phyloP scores from a whole-genome alignment of 2,888 invertebrate species.

The Cremastinae sp. region DNA sequence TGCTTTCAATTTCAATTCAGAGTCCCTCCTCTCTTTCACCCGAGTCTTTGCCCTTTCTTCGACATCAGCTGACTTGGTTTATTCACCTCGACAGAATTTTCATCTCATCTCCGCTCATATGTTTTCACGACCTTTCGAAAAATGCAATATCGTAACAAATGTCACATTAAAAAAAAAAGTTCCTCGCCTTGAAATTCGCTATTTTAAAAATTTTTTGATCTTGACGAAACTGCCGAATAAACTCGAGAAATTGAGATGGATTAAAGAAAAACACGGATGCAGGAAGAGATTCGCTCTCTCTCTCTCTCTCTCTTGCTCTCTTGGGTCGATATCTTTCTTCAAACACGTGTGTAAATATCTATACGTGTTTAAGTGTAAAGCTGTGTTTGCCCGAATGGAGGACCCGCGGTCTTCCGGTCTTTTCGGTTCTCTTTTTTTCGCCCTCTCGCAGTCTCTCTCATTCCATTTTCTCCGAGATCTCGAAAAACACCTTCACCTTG shows the following conservation, averaged over 20 bases:
- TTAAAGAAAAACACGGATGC: too few species aligned
- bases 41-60: constrained; percentile 26
- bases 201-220: too few species aligned
- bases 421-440: too few species aligned
- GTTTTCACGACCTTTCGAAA: constrained; percentile 33
- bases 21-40: constrained; percentile 22
- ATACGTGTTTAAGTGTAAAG: neutral
- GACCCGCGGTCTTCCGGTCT: constrained; percentile 34
- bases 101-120: constrained; percentile 45
- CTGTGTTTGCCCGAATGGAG: constrained; percentile 10
- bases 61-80: constrained; percentile 50
- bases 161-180: too few species aligned
- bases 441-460: neutral
- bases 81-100: constrained; percentile 54
- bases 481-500: constrained; percentile 36
- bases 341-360: constrained; percentile 9
- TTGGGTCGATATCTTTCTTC: constrained; percentile 52
- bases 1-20: constrained; percentile 59
- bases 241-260: too few species aligned
- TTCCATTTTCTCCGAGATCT: constrained; percentile 26
- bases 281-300: constrained; percentile 9
- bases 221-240: too few species aligned
- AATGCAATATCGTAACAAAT: too few species aligned
- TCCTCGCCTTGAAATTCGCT: too few species aligned
- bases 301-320: constrained; percentile 55